phyloP scores from a whole-genome alignment of 2,113 vertebrate genomes.

The Gadus chalcogrammus region DNA sequence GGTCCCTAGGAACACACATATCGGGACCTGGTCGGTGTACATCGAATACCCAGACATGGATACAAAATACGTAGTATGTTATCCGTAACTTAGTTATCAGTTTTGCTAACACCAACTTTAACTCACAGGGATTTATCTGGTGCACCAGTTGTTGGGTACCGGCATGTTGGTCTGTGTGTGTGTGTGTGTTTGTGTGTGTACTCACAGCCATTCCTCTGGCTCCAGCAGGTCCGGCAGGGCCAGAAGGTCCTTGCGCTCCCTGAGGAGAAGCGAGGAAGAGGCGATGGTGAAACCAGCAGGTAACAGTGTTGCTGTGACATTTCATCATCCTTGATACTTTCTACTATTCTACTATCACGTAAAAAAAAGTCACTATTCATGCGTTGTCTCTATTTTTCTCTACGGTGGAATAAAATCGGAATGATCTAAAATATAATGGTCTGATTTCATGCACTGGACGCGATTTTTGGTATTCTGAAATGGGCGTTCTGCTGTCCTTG shows the following conservation, averaged over 20 bases:
- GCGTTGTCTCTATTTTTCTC: too few relatives aligned
- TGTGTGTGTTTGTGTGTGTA: conserved; percentile 27
- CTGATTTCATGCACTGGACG: not conserved
- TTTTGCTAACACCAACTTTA: not conserved
- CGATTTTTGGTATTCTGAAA: not conserved
- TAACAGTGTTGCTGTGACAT: too few relatives aligned
- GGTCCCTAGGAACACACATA: conserved; percentile 79
- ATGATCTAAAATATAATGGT: too few relatives aligned
- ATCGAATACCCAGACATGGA: not conserved
- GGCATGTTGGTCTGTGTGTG: conserved; percentile 1
- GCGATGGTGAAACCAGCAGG: too few relatives aligned
- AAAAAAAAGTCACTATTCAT: too few relatives aligned
- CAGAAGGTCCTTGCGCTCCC: conserved; percentile 93
- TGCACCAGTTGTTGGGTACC: too few relatives aligned
- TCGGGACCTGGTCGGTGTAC: conserved; percentile 4
- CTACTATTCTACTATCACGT: too few relatives aligned
- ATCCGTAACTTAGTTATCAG: too few relatives aligned
- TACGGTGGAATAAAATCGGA: too few relatives aligned
- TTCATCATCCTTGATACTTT: too few relatives aligned
- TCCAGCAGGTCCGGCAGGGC: conserved; percentile 86
- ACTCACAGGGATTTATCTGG: not conserved
- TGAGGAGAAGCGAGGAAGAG: conserved; percentile 37
- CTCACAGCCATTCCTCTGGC: conserved; percentile 91
- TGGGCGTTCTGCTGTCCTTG: not conserved
- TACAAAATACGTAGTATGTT: not conserved